Conservation (phyloP, 2,888 invertebrate genomes). For the Microchrysa polita region DNA sequence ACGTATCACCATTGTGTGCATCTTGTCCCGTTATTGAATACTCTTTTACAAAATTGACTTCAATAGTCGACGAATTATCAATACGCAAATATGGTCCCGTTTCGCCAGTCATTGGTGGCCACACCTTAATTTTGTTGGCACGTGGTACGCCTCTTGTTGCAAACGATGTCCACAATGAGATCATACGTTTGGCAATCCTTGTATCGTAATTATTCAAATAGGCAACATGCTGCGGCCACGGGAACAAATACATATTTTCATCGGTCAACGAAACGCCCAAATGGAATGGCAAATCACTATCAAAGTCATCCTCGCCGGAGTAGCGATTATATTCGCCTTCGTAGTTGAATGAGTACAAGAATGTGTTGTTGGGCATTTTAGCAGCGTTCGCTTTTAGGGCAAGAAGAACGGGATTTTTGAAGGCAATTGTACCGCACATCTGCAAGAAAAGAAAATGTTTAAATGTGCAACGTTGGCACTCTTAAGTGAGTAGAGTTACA, state of each 20-base stretch:
- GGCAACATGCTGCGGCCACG: conserved; percentile 60
- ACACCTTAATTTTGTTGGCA: conserved; percentile 56
- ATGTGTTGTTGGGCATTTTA: conserved; percentile 62
- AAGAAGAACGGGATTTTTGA: conserved; percentile 65
- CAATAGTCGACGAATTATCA: conserved; percentile 56
- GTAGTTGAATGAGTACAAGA: conserved; percentile 66
- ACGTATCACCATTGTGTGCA: conserved; percentile 55
- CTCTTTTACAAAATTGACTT: conserved; percentile 60
- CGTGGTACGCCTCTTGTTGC: conserved; percentile 59
- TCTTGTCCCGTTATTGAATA: conserved; percentile 59
- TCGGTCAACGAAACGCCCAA: conserved; percentile 69
- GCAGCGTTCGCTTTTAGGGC: conserved; percentile 63
- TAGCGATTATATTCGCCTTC: conserved; percentile 64
- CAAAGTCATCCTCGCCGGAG: conserved; percentile 58
- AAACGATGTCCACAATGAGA: conserved; percentile 63
- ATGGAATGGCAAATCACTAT: conserved; percentile 62
- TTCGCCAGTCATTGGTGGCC: conserved; percentile 60
- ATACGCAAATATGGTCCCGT: conserved; percentile 63
- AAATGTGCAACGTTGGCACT: background rate
- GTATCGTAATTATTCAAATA: conserved; percentile 61
- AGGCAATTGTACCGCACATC: conserved; percentile 65
- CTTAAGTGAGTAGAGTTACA: conserved; percentile 57
- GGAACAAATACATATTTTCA: conserved; percentile 69
- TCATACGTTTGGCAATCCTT: conserved; percentile 64
- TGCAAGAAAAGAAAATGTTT: conserved; percentile 54